Base-by-base conservation (phyloP, 2,888 invertebrate species). In the Odontocolon sp. region DNA sequence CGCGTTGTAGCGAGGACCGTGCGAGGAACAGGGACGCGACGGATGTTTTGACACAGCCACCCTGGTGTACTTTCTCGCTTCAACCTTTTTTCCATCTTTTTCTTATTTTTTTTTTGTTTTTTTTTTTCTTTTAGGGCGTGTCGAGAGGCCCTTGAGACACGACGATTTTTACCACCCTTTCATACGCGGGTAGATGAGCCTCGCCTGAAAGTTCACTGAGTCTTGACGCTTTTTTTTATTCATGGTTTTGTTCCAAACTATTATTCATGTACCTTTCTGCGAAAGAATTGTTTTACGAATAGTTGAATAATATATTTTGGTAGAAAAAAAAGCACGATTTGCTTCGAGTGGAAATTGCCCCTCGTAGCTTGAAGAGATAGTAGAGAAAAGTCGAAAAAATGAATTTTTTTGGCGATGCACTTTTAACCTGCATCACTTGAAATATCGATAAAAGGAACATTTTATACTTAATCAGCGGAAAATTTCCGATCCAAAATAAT, bases 111-210 rank as follows among this genome's bases (percentile, higher is more conserved):
- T 11, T 6, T 23, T 47, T 68, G 47, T 21, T 23, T 38, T 38
- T 59, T 47, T 56, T 47, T 63, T 77, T 59, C 59, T 73, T 59
- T 45, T 54, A 72, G 72, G 73, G 77, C 59, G 73, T 47, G 68
- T 72, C 72, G 68, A 77, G 69, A 69, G 77, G 45, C 69, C 66
- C 73, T 77, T 64, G 77, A 77, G 77, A 77, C 76, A 50, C 71
- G 71, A 56, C 73, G 69, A 73, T 73, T 77, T 68, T 52, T 66
- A 36, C 50, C 72, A 57, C 68, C 36, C 28, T 36, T 31, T 50
- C 26, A 47, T 47, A 38, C 40, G 21, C 57, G 38, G 9, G 16
- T 18, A 18, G 64, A 38, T 54, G 61, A 63, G 56, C 28, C 33
- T 52, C 42, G 64, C 50, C 57, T 70, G 64, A 28, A 36, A 52